Base-by-base conservation (phyloP, 2,888 invertebrate genomes). In the Galerucella nymphaeae region DNA sequence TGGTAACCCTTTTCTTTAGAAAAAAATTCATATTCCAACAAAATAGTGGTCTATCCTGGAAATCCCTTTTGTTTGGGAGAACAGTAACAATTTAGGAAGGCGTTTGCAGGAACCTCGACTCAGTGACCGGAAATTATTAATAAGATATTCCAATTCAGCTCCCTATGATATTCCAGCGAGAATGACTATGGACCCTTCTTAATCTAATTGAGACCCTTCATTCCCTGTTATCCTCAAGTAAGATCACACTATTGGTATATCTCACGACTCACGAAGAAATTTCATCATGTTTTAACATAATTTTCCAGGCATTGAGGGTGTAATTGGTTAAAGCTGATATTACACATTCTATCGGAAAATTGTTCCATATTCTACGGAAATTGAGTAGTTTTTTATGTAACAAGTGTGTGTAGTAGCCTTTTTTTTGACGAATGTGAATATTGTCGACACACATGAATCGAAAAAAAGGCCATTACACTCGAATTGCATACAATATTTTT, bases 121-220 rank as follows among this genome's bases (percentile, higher is more conserved):
- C 63, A 61, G 45, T 70, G 70, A 70, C 70, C 70, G 70, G 70
- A 70, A 70, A 70, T 70, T 70, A 70, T 70, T 70, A 64, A 70
- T 70, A 70, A 70, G 70, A 70, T 63, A 70, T 70, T 69, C 70
- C 70, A 55, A 70, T 70, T 70, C 45, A 20, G 70, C 30, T 70
- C 30, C 64, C 57, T 70, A 64, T 70, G 55, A 70, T 70, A 70
- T 70, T 70, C 70, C 70, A 41, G 45, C 62, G 42, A 63, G 70
- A 70, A 63, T 57, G 63, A 45, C 70, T 63, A 30, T 63, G 30
- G 63, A 70, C 70, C 70, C 70, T 70, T 70, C 63, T 57, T 70
- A 70, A 70, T 70, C 64, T 70, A 70, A 70, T 70, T 70, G 70
- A 64, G 45, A 57, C 63, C 70, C 63, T 70, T 70, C 55, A 57